Conservation (phyloP, 2,113 vertebrate genomes). For the Brachypteracias leptosomus region DNA sequence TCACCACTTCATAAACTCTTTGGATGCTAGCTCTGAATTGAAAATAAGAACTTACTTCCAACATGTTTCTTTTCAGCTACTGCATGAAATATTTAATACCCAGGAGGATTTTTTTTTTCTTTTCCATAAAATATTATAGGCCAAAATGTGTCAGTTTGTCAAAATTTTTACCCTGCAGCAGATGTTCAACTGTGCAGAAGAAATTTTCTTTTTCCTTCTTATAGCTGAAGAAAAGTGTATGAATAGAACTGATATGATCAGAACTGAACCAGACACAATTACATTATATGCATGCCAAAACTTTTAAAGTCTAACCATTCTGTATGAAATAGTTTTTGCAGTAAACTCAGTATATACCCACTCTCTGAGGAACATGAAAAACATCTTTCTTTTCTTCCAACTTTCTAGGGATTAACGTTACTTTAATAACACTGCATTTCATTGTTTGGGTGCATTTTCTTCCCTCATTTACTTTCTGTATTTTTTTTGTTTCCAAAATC, state of each 20-base stretch:
- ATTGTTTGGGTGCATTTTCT: neutral
- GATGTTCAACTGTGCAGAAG: neutral
- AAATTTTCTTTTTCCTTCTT: neutral
- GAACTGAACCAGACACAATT: neutral
- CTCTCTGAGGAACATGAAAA: neutral
- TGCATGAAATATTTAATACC: conserved; percentile 59
- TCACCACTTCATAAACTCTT: neutral
- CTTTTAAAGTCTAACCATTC: neutral
- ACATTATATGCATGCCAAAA: neutral
- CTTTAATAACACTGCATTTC: neutral
- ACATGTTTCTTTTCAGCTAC: neutral
- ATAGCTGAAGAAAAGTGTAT: neutral
- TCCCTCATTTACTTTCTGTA: neutral
- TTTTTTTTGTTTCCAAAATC: neutral
- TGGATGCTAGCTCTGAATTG: neutral
- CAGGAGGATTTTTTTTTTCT: conserved; percentile 11
- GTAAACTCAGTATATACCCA: neutral
- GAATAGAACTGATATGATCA: neutral
- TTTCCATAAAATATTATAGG: conserved; percentile 33
- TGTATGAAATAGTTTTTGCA: neutral
- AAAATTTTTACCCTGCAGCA: conserved; percentile 31
- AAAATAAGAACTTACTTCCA: conserved; percentile 21
- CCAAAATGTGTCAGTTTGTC: conserved; percentile 32
- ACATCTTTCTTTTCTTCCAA: neutral
- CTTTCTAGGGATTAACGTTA: neutral